Percentiles rank a stretch among this genome's conserved stretches.
Conservation (phyloP, 2,888 invertebrate genomes). For the Eilema depressum region DNA sequence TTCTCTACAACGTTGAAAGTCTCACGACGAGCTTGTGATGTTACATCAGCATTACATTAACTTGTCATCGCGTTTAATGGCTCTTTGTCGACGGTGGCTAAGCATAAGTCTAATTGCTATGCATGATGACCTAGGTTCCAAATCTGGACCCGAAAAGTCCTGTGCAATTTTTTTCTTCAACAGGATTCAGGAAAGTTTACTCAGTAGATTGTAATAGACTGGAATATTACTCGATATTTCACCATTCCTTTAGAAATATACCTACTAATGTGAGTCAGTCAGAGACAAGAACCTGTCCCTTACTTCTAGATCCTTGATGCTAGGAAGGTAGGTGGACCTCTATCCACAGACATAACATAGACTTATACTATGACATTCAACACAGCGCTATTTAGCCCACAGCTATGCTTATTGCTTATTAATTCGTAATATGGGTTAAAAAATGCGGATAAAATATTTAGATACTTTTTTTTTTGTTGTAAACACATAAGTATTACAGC, state of each 20-base stretch:
- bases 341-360: too few relatives aligned
- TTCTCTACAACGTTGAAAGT: not conserved
- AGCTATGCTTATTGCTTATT: not conserved
- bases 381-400: too few relatives aligned
- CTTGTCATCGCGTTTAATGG: not conserved
- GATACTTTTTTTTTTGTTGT: not conserved
- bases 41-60: conserved; percentile 3
- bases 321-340: too few relatives aligned
- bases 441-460: not conserved
- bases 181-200: not conserved
- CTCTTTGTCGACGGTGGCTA: not conserved
- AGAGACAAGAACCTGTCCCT: too few relatives aligned
- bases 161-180: not conserved
- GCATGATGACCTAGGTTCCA: not conserved
- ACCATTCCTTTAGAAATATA: not conserved
- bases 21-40: not conserved
- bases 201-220: too few relatives aligned
- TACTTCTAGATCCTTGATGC: not conserved
- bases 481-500: too few relatives aligned
- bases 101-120: not conserved
- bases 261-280: too few relatives aligned
- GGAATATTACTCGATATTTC: too few relatives aligned
- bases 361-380: too few relatives aligned
- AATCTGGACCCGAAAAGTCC: not conserved
- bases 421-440: not conserved